A percentile compares a stretch with the other conserved stretches of the same genome.
Evolutionary conservation across 2,888 invertebrate genomes (phyloP).

Genomic region (Buathra laborator): DNA sequence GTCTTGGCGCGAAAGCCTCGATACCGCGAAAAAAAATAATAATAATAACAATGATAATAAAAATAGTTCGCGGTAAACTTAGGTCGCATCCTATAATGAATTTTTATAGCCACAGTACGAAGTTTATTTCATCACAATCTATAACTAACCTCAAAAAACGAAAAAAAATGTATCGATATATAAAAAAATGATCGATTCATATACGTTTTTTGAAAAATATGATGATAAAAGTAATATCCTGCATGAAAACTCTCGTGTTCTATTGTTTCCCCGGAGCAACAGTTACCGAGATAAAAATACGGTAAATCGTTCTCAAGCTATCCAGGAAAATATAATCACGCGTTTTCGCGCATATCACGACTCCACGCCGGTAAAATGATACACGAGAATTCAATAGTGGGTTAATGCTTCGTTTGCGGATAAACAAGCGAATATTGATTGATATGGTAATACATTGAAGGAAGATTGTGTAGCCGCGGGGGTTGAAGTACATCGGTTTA

Average conservation of each 20-base stretch:
- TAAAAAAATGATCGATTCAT: neutral
- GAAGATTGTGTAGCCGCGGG: neutral
- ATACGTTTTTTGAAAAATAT: neutral
- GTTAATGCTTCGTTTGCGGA: neutral
- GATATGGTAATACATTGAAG: too few relatives aligned
- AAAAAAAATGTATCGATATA: too few relatives aligned
- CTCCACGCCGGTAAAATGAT: too few relatives aligned
- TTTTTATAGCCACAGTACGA: neutral
- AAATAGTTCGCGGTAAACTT: neutral
- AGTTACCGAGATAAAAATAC: neutral
- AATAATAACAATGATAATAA: neutral
- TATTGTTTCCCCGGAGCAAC: neutral
- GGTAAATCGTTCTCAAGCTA: neutral
- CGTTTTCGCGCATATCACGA: too few relatives aligned
- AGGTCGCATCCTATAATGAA: neutral
- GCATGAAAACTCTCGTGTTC: neutral
- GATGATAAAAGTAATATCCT: too few relatives aligned
- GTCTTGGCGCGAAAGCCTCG: neutral
- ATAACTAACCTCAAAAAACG: too few relatives aligned
- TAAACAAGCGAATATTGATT: neutral
- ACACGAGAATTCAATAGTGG: neutral
- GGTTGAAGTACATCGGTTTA: neutral
- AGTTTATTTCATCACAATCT: neutral
- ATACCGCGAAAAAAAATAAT: neutral
- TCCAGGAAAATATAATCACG: too few relatives aligned